Base-by-base conservation (phyloP, 2,888 invertebrate species). In the Drosophila cognata region DNA sequence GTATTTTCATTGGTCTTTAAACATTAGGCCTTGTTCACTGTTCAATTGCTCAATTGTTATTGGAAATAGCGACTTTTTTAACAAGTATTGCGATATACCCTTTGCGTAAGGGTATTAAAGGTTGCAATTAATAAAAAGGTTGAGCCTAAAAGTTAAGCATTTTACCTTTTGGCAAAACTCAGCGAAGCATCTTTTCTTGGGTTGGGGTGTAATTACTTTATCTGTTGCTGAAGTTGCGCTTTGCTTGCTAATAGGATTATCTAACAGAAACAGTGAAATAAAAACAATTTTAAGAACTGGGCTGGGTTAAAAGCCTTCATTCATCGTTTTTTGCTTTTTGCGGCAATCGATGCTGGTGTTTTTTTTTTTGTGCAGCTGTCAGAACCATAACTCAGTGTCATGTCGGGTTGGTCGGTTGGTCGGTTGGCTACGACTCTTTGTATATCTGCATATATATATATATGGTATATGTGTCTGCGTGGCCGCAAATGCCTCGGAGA, bases 381-480 rank as follows among this genome's bases (percentile, higher is more conserved):
- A 88, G 89, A 88, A 88, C 87, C 89, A 88, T 88, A 88, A 88
- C 87, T 88, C 89, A 88, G 87, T 88, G 87, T 88, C 87, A 89
- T 87, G 87, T 88, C 81, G 77, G 73, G 69, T 70, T 71, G 68
- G 38, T 38, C 46, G 46, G 46, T 52, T 31, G 21, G 31, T 33
- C 33, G 46, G 46, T 41, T 77, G 70, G 75, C 55, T 71, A 74
- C 77, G 62, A 71, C 46, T 69, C 70, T 81, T 70, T 72, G 77
- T 73, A 36, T 56, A 74, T 70, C 58, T 64, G 64, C 41, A 66
- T 67, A 61, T 29, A 43, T 67, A 61, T 29, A 43, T 74, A 79
- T 80, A 70, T 74, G 38, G 59, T 81, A 71, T 55, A 59, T 75
- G 58, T 70, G 74, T 70, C 77, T 85, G 84, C 87, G 82, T 80